These are phyloP conservation scores for Formica aserva DNA, from an alignment of 2,888 invertebrate genomes.

Conservation along the genomic window DNA sequence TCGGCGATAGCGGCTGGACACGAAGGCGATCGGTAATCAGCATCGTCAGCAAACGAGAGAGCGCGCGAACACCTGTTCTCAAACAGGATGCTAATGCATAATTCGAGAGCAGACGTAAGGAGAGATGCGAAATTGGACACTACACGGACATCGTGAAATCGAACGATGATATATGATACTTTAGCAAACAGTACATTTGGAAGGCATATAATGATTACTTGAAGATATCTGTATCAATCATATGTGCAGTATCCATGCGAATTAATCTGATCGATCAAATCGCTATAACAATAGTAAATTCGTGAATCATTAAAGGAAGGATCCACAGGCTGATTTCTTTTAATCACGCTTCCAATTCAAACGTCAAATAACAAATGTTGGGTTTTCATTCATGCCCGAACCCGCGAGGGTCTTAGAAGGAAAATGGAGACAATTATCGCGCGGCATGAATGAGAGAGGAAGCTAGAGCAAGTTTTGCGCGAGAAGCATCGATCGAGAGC, in stretches of 20 bases:
- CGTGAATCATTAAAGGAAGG: background rate
- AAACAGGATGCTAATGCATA: conserved; percentile 45
- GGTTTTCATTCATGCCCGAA: background rate
- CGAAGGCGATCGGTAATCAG: conserved; percentile 70
- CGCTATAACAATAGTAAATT: background rate
- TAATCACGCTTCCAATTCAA: background rate
- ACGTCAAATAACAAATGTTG: background rate
- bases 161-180: conserved; percentile 5
- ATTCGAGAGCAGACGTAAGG: conserved; percentile 52
- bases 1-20: conserved; percentile 66
- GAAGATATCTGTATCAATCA: background rate
- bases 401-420: background rate
- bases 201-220: background rate
- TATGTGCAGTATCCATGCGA: background rate
- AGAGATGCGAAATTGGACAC: conserved; percentile 44
- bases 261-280: background rate
- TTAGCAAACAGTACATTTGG: background rate
- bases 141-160: conserved; percentile 25
- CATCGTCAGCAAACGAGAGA: conserved; percentile 69
- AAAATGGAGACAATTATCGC: conserved; percentile 14
- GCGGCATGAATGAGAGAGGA: conserved; percentile 24
- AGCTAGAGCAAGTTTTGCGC: background rate
- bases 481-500: conserved; percentile 38
- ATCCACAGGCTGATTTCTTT: no score
- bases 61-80: conserved; percentile 72